Evolutionary conservation across 2,888 invertebrate genomes (phyloP), one percentile per base, ranked within the genome.

Genomic region (Lasioglossum leucozonium): DNA sequence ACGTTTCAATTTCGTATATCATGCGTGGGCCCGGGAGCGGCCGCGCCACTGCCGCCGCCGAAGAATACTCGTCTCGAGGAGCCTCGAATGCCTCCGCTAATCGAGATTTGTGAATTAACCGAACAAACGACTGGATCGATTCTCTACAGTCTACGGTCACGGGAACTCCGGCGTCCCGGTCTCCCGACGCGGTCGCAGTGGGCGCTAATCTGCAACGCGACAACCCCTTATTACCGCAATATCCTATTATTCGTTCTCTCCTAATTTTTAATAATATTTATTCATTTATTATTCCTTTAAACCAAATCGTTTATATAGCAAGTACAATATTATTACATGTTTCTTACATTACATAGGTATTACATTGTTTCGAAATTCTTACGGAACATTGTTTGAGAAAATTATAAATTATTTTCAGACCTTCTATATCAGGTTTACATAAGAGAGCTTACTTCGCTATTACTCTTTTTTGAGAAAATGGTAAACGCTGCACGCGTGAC

Each of bases 1-100:
- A 84, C 88, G 71, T 78, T 87, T 88, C 81, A 81, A 90, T 89
- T 90, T 84, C 81, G 88, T 88, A 86, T 82, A 89, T 89, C 73
- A 83, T 47, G 11, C 13, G 73, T 2, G 34, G 47, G 44, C 37
- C 42, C 76, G 47, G 10, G 67, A n/a, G 11, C 34, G 4, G 18
- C 2, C 72, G 44, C 30, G 11, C 10, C 72, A 34, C 10, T 18
- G 37, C 26, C 22, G 62, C 34, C 34, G 34, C 34, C 74, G n/a
- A 67, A 37, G 18, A 22, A 73, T 18, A 11, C n/a, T 40, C 11
- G 69, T 4, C n/a, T n/a, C 16, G 40, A 13, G 2, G 3, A 37
- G 26, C 16, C 22, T n/a, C n/a, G 79, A 81, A 83, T 73, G 67
- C 72, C n/a, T 37, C 34, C 18, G 42, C 26, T 77, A 79, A 84